Conservation (phyloP, 2,797 vertebrate genomes). For the Chelonia mydas region DNA sequence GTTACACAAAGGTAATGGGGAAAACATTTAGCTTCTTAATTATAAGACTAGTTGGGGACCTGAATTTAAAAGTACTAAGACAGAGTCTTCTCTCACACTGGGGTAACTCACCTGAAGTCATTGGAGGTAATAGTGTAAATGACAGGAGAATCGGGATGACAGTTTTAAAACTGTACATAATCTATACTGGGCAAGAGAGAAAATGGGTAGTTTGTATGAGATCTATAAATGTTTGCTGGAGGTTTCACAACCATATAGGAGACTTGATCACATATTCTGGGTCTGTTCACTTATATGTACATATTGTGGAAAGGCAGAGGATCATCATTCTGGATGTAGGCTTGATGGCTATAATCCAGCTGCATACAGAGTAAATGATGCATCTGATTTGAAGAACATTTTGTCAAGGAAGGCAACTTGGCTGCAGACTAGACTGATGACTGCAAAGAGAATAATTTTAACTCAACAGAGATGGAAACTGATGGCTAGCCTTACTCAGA, state of each 20-base stretch:
- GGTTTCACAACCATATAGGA: background rate
- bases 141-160: fast-evolving
- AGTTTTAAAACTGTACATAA: no score
- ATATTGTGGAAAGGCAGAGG: background rate
- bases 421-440: background rate
- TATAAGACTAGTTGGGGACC: background rate
- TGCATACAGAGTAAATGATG: background rate
- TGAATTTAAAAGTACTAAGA: background rate
- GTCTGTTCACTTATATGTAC: background rate
- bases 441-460: background rate
- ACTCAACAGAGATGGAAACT: conserved; percentile 21
- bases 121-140: fast-evolving
- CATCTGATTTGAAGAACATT: background rate
- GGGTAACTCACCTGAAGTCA: background rate
- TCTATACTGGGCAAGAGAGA: background rate
- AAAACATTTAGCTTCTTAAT: background rate
- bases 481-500: background rate
- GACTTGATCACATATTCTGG: fast-evolving
- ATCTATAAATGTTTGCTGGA: fast-evolving
- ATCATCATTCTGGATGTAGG: background rate
- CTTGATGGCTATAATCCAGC: background rate
- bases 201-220: fast-evolving
- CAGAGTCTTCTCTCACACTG: background rate
- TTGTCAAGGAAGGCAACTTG: background rate
- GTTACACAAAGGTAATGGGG: background rate